These are phyloP conservation scores for Saturnia japonica DNA, from an alignment of 2,888 invertebrate genomes.

Conservation along the genomic window DNA sequence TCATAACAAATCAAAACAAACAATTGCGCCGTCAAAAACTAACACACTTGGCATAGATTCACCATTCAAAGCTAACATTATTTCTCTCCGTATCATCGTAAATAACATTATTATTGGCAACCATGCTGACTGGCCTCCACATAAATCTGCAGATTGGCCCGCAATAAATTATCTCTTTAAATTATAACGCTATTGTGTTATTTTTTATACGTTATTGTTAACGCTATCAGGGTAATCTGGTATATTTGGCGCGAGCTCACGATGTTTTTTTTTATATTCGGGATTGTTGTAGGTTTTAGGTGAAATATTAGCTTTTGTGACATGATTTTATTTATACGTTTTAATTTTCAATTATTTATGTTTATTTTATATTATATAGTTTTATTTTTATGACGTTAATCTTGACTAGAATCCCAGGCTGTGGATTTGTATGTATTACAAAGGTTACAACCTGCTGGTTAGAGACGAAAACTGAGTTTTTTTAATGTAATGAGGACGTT, in stretches of 20 bases:
- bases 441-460: too few relatives aligned
- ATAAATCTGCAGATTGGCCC: neutral
- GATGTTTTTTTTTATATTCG: neutral
- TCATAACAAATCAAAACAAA: neutral
- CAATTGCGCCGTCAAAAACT: neutral
- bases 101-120: slow-evolving; percentile 13
- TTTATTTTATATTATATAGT: too few relatives aligned
- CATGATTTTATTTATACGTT: neutral
- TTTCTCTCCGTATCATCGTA: slow-evolving; percentile 1
- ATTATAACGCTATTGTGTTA: slow-evolving; percentile 23
- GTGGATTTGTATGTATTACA: neutral
- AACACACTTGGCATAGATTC: neutral
- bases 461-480: neutral
- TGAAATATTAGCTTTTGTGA: neutral
- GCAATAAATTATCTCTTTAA: slow-evolving; percentile 19
- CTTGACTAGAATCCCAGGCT: too few relatives aligned
- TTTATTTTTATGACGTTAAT: too few relatives aligned
- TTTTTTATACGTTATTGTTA: slow-evolving; percentile 19
- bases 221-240: neutral
- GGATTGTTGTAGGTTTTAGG: neutral
- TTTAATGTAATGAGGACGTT: too few relatives aligned
- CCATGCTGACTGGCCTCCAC: neutral
- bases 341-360: neutral
- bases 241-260: slow-evolving; percentile 5
- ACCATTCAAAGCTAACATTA: neutral